phyloP scores from a whole-genome alignment of 2,113 vertebrate species.

The Bos indicus region DNA sequence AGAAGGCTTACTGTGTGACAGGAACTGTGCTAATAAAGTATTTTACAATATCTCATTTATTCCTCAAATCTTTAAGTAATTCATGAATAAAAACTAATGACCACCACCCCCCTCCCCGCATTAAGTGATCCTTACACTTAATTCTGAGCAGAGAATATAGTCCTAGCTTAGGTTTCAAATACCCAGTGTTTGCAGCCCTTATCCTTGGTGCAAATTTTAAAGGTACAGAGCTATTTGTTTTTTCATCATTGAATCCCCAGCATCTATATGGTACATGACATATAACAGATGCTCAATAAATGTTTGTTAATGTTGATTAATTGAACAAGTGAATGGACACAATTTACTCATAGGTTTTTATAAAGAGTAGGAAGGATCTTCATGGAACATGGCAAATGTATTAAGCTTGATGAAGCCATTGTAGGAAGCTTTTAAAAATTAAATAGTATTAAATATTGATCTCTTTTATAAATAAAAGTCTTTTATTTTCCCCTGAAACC shows the following conservation, averaged over 20 bases:
- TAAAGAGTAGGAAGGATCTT: conserved; percentile 11
- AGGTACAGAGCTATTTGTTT: not conserved
- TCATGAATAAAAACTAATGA: not conserved
- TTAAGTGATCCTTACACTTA: not conserved
- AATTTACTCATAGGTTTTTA: not conserved
- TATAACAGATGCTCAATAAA: not conserved
- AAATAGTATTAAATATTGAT: not conserved
- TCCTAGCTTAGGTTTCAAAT: not conserved
- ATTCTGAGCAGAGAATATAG: not conserved
- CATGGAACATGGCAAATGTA: not conserved
- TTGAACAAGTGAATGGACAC: not conserved
- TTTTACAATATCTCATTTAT: not conserved
- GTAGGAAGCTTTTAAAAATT: not conserved
- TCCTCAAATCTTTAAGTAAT: not conserved
- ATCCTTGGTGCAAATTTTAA: not conserved
- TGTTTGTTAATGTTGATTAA: not conserved
- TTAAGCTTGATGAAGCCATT: not conserved
- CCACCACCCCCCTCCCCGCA: accelerated
- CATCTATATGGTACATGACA: not conserved
- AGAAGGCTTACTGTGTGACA: not conserved
- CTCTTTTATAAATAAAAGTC: not conserved
- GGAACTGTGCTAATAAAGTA: not conserved
- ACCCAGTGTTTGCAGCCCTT: not conserved
- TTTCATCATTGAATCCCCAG: not conserved
- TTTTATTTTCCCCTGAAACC: not conserved